Evolutionary conservation across 2,113 vertebrate species (phyloP).

Genomic region (Rissa tridactyla): DNA sequence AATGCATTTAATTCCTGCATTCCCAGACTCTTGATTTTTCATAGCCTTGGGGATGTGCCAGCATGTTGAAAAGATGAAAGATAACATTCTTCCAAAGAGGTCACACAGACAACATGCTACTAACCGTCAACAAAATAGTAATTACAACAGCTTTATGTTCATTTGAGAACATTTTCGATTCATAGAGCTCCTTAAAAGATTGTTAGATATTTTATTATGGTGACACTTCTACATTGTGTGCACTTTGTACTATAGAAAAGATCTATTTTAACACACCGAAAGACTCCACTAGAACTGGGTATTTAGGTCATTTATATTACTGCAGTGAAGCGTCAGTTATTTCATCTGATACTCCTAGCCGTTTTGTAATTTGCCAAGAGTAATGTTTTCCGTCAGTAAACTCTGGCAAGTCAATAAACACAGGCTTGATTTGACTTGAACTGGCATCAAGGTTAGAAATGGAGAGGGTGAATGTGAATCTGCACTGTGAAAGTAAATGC

Average conservation of each 20-base stretch:
- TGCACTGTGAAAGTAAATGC: not conserved
- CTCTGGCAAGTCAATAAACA: not conserved
- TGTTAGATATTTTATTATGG: not conserved
- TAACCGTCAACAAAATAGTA: not conserved
- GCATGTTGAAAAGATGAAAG: slow-evolving; percentile 26
- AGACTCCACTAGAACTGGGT: slow-evolving; percentile 40
- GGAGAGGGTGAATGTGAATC: not conserved
- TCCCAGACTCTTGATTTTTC: not conserved
- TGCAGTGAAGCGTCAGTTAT: slow-evolving; percentile 56
- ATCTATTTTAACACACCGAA: slow-evolving; percentile 4
- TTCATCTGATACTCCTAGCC: slow-evolving; percentile 13
- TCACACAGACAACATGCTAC: not conserved
- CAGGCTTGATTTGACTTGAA: slow-evolving; percentile 45
- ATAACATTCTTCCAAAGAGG: slow-evolving; percentile 19
- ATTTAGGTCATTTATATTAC: slow-evolving; percentile 60
- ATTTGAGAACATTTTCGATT: not conserved
- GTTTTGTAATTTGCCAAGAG: slow-evolving; percentile 1
- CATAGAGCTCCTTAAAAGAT: not conserved
- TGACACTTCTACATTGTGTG: not conserved
- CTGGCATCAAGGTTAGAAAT: slow-evolving; percentile 41
- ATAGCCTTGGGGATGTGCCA: slow-evolving; percentile 47
- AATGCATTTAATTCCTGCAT: slow-evolving; percentile 17
- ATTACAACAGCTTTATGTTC: not conserved
- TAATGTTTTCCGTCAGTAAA: slow-evolving; percentile 48
- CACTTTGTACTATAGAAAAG: not conserved